Evolutionary conservation across 2,888 invertebrate species (phyloP).

Genomic region (Tetrapedia diversipes): DNA sequence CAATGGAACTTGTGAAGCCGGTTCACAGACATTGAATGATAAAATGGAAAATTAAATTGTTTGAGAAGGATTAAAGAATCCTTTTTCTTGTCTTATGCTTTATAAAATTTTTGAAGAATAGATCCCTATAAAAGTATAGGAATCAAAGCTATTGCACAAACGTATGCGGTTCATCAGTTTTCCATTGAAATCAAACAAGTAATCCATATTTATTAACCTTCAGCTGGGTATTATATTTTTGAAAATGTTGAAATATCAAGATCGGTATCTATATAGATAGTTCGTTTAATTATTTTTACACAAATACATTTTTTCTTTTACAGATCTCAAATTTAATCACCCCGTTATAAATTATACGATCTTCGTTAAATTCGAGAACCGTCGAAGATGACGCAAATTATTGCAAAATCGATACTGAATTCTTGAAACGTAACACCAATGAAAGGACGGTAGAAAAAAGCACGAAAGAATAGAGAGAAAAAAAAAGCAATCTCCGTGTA

Average conservation of each 20-base stretch:
- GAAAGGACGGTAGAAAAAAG: not conserved
- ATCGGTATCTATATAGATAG: too few relatives aligned
- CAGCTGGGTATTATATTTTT: too few relatives aligned
- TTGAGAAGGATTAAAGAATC: not conserved
- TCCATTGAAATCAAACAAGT: too few relatives aligned
- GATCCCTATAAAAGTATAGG: too few relatives aligned
- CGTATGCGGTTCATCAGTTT: not conserved
- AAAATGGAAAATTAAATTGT: constrained; percentile 3
- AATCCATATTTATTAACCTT: too few relatives aligned
- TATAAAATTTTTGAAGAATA: not conserved
- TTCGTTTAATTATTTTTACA: too few relatives aligned
- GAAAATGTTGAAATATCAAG: too few relatives aligned
- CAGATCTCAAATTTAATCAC: too few relatives aligned
- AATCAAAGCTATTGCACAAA: not conserved
- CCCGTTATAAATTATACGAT: not conserved
- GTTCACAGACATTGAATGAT: constrained; percentile 9
- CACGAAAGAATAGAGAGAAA: not conserved
- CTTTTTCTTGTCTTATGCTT: not conserved
- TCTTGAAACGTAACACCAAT: not conserved
- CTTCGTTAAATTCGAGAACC: not conserved
- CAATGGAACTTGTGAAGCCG: constrained; percentile 23
- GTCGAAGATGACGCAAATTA: not conserved
- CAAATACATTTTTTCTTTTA: too few relatives aligned
- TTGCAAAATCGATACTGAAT: not conserved
- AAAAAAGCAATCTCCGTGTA: not conserved